These are phyloP conservation scores for Mystacornis crossleyi DNA, from an alignment of 2,113 vertebrate genomes.

Conservation along the genomic window DNA sequence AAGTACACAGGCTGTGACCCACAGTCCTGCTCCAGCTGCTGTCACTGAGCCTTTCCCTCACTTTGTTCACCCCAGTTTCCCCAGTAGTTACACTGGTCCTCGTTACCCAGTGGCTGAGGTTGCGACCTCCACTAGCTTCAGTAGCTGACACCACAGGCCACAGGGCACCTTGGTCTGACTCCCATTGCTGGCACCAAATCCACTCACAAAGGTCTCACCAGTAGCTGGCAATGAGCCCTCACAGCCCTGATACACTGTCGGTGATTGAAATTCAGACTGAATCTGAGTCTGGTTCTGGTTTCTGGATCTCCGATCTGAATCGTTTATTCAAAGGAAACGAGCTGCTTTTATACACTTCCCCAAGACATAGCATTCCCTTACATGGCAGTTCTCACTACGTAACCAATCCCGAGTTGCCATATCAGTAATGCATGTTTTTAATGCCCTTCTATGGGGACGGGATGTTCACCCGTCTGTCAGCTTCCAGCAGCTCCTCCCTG, in stretches of 20 bases:
- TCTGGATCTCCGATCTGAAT: too few relatives aligned
- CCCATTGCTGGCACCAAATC: background rate
- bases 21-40: background rate
- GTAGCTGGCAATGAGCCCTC: background rate
- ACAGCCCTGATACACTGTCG: background rate
- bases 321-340: too few relatives aligned
- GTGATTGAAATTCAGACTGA: too few relatives aligned
- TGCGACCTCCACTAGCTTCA: background rate
- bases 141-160: background rate
- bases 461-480: too few relatives aligned
- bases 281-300: too few relatives aligned
- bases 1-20: rapidly evolving
- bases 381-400: too few relatives aligned
- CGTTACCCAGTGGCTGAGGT: background rate
- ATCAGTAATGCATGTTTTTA: too few relatives aligned
- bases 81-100: background rate
- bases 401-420: too few relatives aligned
- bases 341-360: too few relatives aligned
- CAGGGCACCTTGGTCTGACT: background rate
- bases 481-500: too few relatives aligned
- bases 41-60: rapidly evolving
- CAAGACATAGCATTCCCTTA: too few relatives aligned
- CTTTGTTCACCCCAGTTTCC: rapidly evolving
- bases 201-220: background rate
- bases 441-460: too few relatives aligned